phyloP scores from a whole-genome alignment of 2,113 vertebrate genomes.

The Vombatus ursinus region DNA sequence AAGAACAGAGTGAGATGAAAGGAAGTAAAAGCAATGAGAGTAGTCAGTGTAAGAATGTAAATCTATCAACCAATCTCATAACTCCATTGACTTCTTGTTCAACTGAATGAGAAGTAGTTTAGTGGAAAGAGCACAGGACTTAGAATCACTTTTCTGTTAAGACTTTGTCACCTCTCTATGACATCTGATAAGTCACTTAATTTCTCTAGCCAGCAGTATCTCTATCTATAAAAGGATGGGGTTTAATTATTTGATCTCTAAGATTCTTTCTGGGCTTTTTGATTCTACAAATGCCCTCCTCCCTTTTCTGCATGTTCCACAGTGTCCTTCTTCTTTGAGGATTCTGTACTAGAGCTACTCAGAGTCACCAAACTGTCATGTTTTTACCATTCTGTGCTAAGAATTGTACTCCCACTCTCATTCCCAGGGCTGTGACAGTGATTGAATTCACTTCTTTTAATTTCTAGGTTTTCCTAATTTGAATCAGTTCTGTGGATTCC shows the following conservation, averaged over 20 bases:
- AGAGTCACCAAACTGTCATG: not conserved
- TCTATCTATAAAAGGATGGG: not conserved
- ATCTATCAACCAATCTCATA: not conserved
- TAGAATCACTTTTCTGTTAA: not conserved
- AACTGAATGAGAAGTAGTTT: not conserved
- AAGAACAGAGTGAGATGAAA: not conserved
- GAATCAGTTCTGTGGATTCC: slow-evolving; percentile 29
- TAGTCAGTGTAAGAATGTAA: not conserved
- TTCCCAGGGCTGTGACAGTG: not conserved
- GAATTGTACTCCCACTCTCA: not conserved
- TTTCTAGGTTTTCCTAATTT: slow-evolving; percentile 10
- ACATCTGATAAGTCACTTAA: not conserved
- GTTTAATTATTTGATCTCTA: not conserved
- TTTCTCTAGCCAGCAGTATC: not conserved
- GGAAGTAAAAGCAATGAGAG: not conserved
- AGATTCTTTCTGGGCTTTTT: not conserved
- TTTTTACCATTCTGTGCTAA: not conserved
- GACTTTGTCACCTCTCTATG: not conserved
- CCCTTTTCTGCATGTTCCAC: not conserved
- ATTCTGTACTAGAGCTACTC: not conserved
- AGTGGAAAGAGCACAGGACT: not conserved
- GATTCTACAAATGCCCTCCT: not conserved
- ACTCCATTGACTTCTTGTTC: not conserved
- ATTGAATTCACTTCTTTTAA: slow-evolving; percentile 45
- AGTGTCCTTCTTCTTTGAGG: not conserved